These are phyloP conservation scores for Sphaeridia pumilis DNA, from an alignment of 2,888 invertebrate species.

Conservation along the genomic window DNA sequence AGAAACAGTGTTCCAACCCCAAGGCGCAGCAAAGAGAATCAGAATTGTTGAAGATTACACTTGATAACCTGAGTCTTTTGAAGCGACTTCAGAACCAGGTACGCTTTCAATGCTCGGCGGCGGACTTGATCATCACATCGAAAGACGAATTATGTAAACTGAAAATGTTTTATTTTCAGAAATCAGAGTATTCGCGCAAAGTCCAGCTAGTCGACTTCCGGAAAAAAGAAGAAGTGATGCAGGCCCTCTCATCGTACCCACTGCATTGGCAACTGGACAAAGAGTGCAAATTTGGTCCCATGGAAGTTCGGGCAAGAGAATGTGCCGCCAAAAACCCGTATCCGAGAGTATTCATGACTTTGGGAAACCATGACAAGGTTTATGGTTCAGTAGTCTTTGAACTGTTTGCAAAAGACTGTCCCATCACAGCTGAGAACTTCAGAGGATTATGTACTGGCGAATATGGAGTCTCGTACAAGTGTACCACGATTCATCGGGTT, in stretches of 20 bases:
- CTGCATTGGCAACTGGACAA: slow-evolving; percentile 24
- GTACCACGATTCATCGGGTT: slow-evolving; percentile 28
- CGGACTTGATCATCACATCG: too few species aligned
- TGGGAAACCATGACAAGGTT: slow-evolving; percentile 21
- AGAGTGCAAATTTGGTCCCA: slow-evolving; percentile 17
- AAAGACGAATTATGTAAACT: too few species aligned
- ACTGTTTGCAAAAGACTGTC: slow-evolving; percentile 27
- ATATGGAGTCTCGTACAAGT: slow-evolving; percentile 31
- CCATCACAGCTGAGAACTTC: slow-evolving; percentile 33
- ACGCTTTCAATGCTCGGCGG: too few species aligned
- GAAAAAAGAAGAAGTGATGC: slow-evolving; percentile 21
- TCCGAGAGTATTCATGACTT: slow-evolving; percentile 22
- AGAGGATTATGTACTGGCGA: slow-evolving; percentile 33
- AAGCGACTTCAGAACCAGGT: slow-evolving; percentile 27
- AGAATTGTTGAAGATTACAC: slow-evolving; percentile 26
- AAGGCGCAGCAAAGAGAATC: slow-evolving; percentile 23
- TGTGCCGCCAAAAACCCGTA: slow-evolving; percentile 22
- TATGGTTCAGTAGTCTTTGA: slow-evolving; percentile 27
- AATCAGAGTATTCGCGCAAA: slow-evolving; percentile 22
- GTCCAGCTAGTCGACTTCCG: slow-evolving; percentile 25
- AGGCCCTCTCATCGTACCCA: slow-evolving; percentile 25
- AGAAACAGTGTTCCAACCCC: slow-evolving; percentile 3
- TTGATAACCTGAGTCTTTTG: slow-evolving; percentile 31
- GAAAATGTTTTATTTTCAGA: too few species aligned
- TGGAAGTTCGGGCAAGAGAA: slow-evolving; percentile 13